Base-by-base conservation (phyloP, 1,140 invertebrate genomes). In the Stegodyphus mimosarum region DNA sequence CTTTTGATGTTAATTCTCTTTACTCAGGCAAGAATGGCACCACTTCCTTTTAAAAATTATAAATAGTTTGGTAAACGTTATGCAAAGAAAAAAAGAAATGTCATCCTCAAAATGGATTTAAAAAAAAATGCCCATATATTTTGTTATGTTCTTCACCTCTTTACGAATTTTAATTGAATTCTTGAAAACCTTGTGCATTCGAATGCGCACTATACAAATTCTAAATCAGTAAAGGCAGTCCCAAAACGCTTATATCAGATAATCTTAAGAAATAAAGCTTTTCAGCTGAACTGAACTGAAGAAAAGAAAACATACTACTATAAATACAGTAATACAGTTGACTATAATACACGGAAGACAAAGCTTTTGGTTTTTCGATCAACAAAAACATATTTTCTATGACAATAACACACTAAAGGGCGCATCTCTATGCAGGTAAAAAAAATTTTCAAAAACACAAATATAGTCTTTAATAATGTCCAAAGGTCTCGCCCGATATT, bases 311-410 rank as follows among this genome's bases (percentile, higher is more conserved):
- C 69, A 55, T 84, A 49, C 81, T 83, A 66, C 79, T 84, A 84
- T 84, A 84, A 84, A 84, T 84, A 84, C 33, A 84, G 18, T 49
- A 84, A 84, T 84, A 84, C 33, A 84, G 18, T 49, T 84, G 81
- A 84, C 81, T 84, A 76, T 63, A 76, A 73, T 66, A 60, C 51
- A 76, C 17, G 51, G 17, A 84, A 84, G 63, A 73, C 73, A 84
- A 84, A 75, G 72, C 81, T 64, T 75, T 75, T 76, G 18, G 50
- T 84, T 73, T 79, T 84, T 84, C 71, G 52, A 75, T 84, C 63
- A 75, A 83, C 80, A 83, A 75, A 75, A 84, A 84, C 66, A 74
- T 60, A 83, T n/a, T 15, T 13, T 67, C 51, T 63, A 11, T 71
- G 33, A 81, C 70, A 72, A 48, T 64, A 53, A 69, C 15, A 84